A percentile compares a stretch with the other conserved stretches of the same genome.
Evolutionary conservation across 2,888 invertebrate genomes (phyloP).

Genomic region (Melanophora roralis): DNA sequence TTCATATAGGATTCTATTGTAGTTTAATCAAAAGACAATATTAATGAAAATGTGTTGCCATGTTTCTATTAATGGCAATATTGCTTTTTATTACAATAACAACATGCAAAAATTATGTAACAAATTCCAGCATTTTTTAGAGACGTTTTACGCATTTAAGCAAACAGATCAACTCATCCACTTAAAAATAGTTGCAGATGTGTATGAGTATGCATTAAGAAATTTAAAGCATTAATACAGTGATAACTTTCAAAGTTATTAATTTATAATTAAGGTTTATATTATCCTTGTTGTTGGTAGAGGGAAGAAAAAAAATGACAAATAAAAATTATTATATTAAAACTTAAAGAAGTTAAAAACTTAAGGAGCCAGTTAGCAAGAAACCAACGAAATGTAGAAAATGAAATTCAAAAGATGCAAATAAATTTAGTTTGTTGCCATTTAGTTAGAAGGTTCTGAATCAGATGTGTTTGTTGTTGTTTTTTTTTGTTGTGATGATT

Average conservation of each 20-base stretch:
- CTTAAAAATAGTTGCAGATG: too few relatives aligned
- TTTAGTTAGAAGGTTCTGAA: slow-evolving; percentile 8
- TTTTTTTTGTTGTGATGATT: slow-evolving; percentile 6
- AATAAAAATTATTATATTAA: slow-evolving; percentile 52
- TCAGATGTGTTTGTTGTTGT: background rate
- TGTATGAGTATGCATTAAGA: background rate
- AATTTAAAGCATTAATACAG: slow-evolving; percentile 55
- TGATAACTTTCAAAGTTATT: slow-evolving; percentile 59
- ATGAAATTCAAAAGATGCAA: slow-evolving; percentile 23
- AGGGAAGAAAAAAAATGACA: background rate
- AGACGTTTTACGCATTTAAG: background rate
- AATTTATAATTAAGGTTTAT: slow-evolving; percentile 61
- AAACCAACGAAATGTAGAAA: slow-evolving; percentile 26
- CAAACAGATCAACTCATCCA: background rate
- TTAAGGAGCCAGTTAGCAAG: slow-evolving; percentile 32
- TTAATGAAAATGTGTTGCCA: background rate
- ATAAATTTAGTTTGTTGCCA: slow-evolving; percentile 54
- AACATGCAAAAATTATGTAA: slow-evolving; percentile 31
- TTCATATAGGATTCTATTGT: background rate
- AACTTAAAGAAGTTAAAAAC: slow-evolving; percentile 37
- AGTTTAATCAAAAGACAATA: background rate
- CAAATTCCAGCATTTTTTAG: slow-evolving; percentile 34
- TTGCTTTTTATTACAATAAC: slow-evolving; percentile 46
- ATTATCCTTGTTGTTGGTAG: slow-evolving; percentile 21
- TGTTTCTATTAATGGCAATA: background rate